Evolutionary conservation across 2,888 invertebrate genomes (phyloP).

Genomic region (Mylabris sibirica): DNA sequence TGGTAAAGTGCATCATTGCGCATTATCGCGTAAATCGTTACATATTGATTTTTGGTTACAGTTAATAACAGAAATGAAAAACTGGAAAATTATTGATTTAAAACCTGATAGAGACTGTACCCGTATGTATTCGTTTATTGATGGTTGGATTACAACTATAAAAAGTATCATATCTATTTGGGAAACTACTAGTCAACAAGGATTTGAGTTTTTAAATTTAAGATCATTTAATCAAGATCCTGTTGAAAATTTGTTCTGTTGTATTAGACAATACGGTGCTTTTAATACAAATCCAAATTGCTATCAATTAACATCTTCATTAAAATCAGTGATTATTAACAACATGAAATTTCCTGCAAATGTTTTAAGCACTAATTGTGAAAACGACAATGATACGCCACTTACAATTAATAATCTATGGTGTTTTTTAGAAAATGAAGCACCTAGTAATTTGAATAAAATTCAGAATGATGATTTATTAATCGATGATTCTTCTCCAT

Average conservation of each 20-base stretch:
- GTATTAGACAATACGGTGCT: slow-evolving; percentile 18
- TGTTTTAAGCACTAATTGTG: slow-evolving; percentile 16
- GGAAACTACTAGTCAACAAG: not conserved
- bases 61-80: not conserved
- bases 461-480: not conserved
- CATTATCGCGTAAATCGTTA: slow-evolving; percentile 14
- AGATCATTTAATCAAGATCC: slow-evolving; percentile 28
- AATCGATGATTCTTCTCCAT: not conserved
- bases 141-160: slow-evolving; percentile 18
- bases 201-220: slow-evolving; percentile 19
- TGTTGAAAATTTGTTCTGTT: slow-evolving; percentile 22
- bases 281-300: slow-evolving; percentile 22
- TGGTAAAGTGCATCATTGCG: slow-evolving; percentile 23
- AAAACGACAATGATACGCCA: slow-evolving; percentile 11
- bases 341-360: slow-evolving; percentile 13
- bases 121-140: slow-evolving; percentile 16
- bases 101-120: slow-evolving; percentile 16
- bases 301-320: slow-evolving; percentile 12
- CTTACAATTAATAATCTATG: slow-evolving; percentile 20
- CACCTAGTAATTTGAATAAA: not conserved
- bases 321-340: slow-evolving; percentile 19
- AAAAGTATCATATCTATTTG: slow-evolving; percentile 1
- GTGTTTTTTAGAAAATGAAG: not conserved
- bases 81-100: slow-evolving; percentile 13
- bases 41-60: slow-evolving; percentile 26